Base-by-base conservation (phyloP, 2,888 invertebrate genomes). In the Oxystoma pomonae region DNA sequence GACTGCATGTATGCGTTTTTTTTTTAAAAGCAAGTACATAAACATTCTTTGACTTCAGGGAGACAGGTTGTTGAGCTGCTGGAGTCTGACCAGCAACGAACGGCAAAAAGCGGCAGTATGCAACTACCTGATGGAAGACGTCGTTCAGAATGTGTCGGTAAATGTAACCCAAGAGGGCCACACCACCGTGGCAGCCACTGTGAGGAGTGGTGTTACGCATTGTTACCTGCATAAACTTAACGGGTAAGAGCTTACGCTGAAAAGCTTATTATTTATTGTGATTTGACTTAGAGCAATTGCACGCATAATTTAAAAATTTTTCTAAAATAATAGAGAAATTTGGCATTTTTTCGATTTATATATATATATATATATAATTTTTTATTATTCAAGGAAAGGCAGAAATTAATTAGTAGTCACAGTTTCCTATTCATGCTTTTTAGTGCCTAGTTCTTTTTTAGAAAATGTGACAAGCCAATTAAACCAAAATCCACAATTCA, bases 131-230 rank as follows among this genome's bases (percentile, higher is more conserved):
- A 83, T 90, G 77, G 91, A 91, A 74, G 91, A 92, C 71, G 85
- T 88, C 18, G 87, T 89, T 0, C 71, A 80, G 58, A 81, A 80
- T 61, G 69, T 87, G 19, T 85, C 87, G 0, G 78, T 83, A 1
- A 75, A 84, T 65, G 74, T 81, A 18, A 78, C 78, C 1, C 82
- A 82, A 9, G 84, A 85, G 2, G 84, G 84, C 0, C 72, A 78
- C 9, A 82, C 82, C 0, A 81, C 81, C 69, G 74, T 81, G 78
- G 77, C 85, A 68, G 77, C 81, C 76, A 84, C 87, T 0, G 92
- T 92, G 0, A 84, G 89, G 70, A 90, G 88, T 73, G 96, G 96
- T 0, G 87, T 89, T 3, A 85, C 91, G 51, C 90, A 94, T 78
- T 82, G 92, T 61, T 96, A 92, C 77, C 85, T 88, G 59, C 89